phyloP scores from a whole-genome alignment of 2,113 vertebrate genomes.

The Mus spicilegus region DNA sequence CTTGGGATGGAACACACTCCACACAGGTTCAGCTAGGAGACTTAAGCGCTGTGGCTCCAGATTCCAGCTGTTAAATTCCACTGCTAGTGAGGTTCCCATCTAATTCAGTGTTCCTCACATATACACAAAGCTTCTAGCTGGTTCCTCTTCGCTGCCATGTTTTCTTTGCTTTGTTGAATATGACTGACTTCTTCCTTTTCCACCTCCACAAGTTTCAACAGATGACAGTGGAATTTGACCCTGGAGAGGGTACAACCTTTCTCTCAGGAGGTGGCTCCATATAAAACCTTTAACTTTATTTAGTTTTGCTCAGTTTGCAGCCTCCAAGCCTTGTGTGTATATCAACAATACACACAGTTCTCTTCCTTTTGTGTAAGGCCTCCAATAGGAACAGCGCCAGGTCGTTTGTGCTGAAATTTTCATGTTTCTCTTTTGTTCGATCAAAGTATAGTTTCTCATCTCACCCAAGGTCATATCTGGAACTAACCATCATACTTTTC shows the following conservation, averaged over 20 bases:
- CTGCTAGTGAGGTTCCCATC: neutral
- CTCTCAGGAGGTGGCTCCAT: neutral
- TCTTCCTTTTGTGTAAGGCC: slow-evolving; percentile 18
- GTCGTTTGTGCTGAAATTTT: neutral
- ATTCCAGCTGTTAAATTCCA: neutral
- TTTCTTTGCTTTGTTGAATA: neutral
- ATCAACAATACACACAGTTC: neutral
- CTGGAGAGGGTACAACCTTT: neutral
- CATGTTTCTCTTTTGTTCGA: slow-evolving; percentile 18
- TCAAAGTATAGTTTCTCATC: neutral
- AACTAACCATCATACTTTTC: slow-evolving; percentile 5
- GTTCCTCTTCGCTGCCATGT: neutral
- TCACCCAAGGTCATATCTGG: slow-evolving; percentile 19
- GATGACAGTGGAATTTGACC: neutral
- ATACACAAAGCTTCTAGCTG: neutral
- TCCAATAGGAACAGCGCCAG: neutral
- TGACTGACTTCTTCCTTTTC: neutral
- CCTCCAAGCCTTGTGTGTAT: neutral
- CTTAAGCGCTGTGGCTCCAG: neutral
- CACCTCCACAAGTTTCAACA: neutral
- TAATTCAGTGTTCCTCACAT: neutral
- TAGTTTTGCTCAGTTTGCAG: neutral
- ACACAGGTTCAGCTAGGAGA: neutral
- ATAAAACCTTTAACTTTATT: slow-evolving; percentile 3
- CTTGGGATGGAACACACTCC: neutral